Evolutionary conservation across 1,140 invertebrate species (phyloP).

Genomic region (Archivesica marissinica): DNA sequence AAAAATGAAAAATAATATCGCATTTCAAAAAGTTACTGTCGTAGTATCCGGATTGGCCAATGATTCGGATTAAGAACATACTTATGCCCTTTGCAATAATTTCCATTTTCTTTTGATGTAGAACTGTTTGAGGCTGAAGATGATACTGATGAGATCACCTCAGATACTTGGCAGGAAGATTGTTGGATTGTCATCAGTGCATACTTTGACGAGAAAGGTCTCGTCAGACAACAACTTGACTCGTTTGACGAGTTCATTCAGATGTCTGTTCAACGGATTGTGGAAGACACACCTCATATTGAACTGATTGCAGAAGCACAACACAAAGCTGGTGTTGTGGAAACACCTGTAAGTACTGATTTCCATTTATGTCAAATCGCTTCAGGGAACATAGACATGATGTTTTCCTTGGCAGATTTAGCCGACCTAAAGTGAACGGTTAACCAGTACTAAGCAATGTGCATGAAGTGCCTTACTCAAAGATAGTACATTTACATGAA

Average conservation of each 20-base stretch:
- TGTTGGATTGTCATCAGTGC: slow-evolving; percentile 99
- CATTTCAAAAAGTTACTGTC: too few species aligned
- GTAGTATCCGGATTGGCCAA: too few species aligned
- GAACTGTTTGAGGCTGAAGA: slow-evolving; percentile 74
- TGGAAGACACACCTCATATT: slow-evolving; percentile 98
- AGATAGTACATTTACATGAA: too few species aligned
- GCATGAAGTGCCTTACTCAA: too few species aligned
- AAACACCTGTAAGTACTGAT: slow-evolving; percentile 90
- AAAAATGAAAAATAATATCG: too few species aligned
- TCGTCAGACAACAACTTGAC: slow-evolving; percentile 99
- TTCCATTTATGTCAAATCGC: too few species aligned
- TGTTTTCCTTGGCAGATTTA: too few species aligned
- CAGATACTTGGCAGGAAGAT: slow-evolving; percentile 99
- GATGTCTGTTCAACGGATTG: slow-evolving; percentile 99
- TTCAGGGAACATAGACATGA: too few species aligned
- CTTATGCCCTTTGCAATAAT: neutral
- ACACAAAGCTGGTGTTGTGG: slow-evolving; percentile 95
- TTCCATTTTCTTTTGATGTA: neutral
- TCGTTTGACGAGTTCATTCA: slow-evolving; percentile 99
- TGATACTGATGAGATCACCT: slow-evolving; percentile 91
- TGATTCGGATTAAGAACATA: neutral
- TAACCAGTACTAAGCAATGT: too few species aligned
- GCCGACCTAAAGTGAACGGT: too few species aligned
- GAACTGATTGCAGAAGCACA: slow-evolving; percentile 99
- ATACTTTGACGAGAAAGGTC: slow-evolving; percentile 99